Base-by-base conservation (phyloP, 2,797 vertebrate species). In the Poeciliopsis presidionis region DNA sequence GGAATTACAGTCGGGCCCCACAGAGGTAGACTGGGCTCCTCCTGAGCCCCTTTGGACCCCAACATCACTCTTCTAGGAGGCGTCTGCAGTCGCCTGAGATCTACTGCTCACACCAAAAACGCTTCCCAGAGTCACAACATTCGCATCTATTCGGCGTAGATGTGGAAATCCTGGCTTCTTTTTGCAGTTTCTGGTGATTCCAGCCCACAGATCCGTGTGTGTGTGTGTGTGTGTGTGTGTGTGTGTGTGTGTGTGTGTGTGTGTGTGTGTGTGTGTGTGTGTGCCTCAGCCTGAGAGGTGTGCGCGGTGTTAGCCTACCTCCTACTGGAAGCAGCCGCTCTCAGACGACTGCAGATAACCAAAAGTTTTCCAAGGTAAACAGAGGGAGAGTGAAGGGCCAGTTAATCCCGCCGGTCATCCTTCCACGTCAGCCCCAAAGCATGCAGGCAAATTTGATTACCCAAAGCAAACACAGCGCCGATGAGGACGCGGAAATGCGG, bases 391-490 rank as follows among this genome's bases (percentile, higher is more conserved):
- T 59, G 84, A 81, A 90, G 90, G 89, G 84, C 84, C 90, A 84
- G 87, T 86, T 86, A 91, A 91, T 92, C 90, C 91, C 91, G 81
- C 76, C 33, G 90, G 87, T 83, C 91, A 88, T 86, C 90, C 90
- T 87, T 78, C 90, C 88, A 90, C 89, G 81, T 93, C 92, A 93
- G 84, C 79, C 81, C 80, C 18, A 88, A 94, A 91, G 83, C 85
- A 94, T 89, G 91, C 91, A 82, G 91, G 87, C 89, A 93, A 94
- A 94, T 92, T 83, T 92, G 91, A 94, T 94, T 93, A 93, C 88
- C 86, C 86, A 92, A 87, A 87, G 88, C 88, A 92, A 93, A 91
- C 90, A 89, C 16, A 28, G 84, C 88, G 92, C 90, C 89, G 82
- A 85, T 70, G 83, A 93, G 91, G 89, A 93, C 86, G 73, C 87